Evolutionary conservation across 2,888 invertebrate genomes (phyloP).

Genomic region (Octodonta nipae): DNA sequence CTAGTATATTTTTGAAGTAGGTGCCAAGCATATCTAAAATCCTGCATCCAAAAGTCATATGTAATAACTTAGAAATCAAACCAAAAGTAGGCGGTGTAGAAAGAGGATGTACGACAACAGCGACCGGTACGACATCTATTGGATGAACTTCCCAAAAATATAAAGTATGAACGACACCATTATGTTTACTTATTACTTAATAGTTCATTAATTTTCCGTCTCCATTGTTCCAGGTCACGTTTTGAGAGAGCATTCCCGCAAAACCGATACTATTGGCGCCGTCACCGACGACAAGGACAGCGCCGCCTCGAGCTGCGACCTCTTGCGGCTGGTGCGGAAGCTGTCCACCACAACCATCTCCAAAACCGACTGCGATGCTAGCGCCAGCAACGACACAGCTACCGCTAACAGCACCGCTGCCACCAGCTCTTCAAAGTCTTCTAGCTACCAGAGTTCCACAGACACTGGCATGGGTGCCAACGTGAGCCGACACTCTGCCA

Average conservation of each 20-base stretch:
- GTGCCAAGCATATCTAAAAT: no score
- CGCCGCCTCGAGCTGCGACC: slow-evolving; percentile 37
- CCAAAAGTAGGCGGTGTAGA: no score
- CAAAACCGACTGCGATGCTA: slow-evolving; percentile 4
- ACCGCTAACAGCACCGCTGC: background rate
- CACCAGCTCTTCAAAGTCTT: slow-evolving; percentile 5
- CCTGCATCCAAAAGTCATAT: no score
- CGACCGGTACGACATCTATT: no score
- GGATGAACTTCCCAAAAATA: no score
- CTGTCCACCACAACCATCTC: slow-evolving; percentile 29
- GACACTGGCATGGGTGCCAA: slow-evolving; percentile 64
- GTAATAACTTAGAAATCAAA: no score
- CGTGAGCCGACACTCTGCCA: slow-evolving; percentile 62
- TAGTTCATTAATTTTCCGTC: no score
- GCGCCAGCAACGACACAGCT: slow-evolving; percentile 3
- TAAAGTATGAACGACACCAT: no score
- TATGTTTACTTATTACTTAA: no score
- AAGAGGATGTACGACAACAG: no score
- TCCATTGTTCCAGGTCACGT: slow-evolving; percentile 22
- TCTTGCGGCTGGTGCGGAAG: slow-evolving; percentile 29
- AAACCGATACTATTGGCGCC: background rate
- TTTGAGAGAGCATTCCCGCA: slow-evolving; percentile 16
- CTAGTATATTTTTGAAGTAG: no score
- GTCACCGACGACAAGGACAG: slow-evolving; percentile 10
- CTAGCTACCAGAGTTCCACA: slow-evolving; percentile 28